These are phyloP conservation scores for Eupelmus urozonus DNA, from an alignment of 2,888 invertebrate genomes.

Conservation along the genomic window DNA sequence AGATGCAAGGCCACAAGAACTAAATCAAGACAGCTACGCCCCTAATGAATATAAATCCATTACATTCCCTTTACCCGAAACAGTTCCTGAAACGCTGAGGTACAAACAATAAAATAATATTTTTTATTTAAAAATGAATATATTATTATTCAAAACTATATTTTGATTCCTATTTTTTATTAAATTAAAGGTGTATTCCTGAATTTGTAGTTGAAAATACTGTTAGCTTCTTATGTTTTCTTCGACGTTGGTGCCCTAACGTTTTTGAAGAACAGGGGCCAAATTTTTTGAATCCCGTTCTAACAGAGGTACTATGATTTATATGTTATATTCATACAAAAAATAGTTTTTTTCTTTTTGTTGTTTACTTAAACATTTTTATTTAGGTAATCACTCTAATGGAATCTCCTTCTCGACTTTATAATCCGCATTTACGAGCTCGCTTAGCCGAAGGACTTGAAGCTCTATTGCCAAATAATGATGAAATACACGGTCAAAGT, in stretches of 20 bases:
- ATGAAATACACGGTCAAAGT: constrained; percentile 78
- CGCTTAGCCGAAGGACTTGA: constrained; percentile 93
- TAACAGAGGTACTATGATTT: constrained; percentile 83
- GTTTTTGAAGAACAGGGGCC: constrained; percentile 84
- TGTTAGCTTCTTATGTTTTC: constrained; percentile 87
- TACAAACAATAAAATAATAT: too few species aligned
- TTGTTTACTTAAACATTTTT: constrained; percentile 5
- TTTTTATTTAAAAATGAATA: constrained; percentile 15
- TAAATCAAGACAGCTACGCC: constrained; percentile 79
- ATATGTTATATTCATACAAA: too few species aligned
- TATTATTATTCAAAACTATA: constrained; percentile 52
- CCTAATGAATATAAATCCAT: constrained; percentile 80
- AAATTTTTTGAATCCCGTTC: constrained; percentile 83
- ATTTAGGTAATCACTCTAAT: constrained; percentile 87
- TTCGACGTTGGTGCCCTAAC: constrained; percentile 82
- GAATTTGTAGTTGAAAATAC: constrained; percentile 94
- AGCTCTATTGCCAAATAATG: constrained; percentile 87
- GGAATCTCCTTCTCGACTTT: constrained; percentile 89
- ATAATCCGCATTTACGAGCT: constrained; percentile 95
- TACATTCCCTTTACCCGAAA: constrained; percentile 82
- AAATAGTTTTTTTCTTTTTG: constrained; percentile 17
- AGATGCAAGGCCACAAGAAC: constrained; percentile 74
- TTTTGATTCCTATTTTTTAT: too few species aligned
- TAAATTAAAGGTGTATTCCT: constrained; percentile 93
- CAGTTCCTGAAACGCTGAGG: constrained; percentile 85